A percentile compares a stretch with the other conserved stretches of the same genome.
These are phyloP conservation scores for Zele albiditarsus DNA, from an alignment of 2,888 invertebrate genomes.

Conservation along the genomic window DNA sequence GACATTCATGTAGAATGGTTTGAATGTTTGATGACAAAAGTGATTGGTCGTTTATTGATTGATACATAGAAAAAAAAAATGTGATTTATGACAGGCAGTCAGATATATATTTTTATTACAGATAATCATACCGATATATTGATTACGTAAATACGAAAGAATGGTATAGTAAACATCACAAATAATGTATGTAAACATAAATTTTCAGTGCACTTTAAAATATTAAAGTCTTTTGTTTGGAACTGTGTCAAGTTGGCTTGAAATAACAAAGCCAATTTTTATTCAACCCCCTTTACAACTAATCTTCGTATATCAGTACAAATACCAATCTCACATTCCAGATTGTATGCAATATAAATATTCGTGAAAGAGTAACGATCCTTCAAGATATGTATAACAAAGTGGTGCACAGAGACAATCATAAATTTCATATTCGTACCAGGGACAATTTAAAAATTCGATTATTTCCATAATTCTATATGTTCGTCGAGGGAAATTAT, in stretches of 20 bases:
- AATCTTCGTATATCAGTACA: not conserved
- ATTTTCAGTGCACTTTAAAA: not conserved
- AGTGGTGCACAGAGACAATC: not conserved
- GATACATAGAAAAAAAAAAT: not conserved
- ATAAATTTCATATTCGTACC: constrained; percentile 21
- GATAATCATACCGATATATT: not conserved
- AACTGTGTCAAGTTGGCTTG: not conserved
- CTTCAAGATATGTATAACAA: constrained; percentile 11
- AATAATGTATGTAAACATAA: not conserved
- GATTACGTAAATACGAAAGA: not conserved
- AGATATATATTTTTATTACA: not conserved
- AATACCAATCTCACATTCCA: constrained; percentile 8
- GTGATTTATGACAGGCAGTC: not conserved
- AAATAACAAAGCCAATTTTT: constrained; percentile 16
- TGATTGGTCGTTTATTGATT: not conserved
- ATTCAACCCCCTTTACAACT: not conserved
- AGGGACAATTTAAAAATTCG: constrained; percentile 37
- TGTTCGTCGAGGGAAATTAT: constrained; percentile 21
- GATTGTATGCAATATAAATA: constrained; percentile 6
- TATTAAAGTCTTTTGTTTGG: not conserved
- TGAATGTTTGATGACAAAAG: not conserved
- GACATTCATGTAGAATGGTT: not conserved
- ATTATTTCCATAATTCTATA: constrained; percentile 38
- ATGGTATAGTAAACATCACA: not conserved
- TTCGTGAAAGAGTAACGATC: constrained; percentile 9